phyloP scores from a whole-genome alignment of 1,140 invertebrate genomes.

The Ruditapes philippinarum region DNA sequence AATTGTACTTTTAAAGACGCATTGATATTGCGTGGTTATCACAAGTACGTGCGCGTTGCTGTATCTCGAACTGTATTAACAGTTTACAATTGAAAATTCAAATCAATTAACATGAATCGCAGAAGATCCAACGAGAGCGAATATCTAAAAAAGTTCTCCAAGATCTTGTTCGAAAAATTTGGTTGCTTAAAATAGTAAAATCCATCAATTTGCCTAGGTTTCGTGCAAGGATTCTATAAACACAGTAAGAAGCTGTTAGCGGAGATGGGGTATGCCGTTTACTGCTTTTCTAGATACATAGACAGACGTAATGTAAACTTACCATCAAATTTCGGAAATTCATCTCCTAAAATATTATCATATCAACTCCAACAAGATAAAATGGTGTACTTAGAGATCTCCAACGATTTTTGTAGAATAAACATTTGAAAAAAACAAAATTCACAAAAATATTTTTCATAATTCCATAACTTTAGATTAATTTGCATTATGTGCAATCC shows the following conservation, averaged over 20 bases:
- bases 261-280: constrained; percentile 15
- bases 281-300: not conserved
- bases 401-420: not conserved
- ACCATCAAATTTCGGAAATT: constrained; percentile 45
- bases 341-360: constrained; percentile 43
- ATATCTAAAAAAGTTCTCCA: constrained; percentile 24
- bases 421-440: not conserved
- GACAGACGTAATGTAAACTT: constrained; percentile 43
- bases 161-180: constrained; percentile 22
- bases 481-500: constrained; percentile 40
- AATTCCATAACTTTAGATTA: not conserved
- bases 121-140: constrained; percentile 4
- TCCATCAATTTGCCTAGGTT: constrained; percentile 7
- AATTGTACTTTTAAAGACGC: constrained; percentile 2
- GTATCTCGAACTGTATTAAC: not conserved
- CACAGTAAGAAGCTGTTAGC: constrained; percentile 10
- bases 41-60: not conserved
- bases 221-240: constrained; percentile 43
- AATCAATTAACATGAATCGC: not conserved
- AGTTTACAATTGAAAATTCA: not conserved
- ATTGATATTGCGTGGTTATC: not conserved
- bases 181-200: constrained; percentile 46
- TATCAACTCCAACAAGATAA: constrained; percentile 4
- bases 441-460: not conserved
- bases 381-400: not conserved